A percentile compares a stretch with the other conserved stretches of the same genome.
phyloP scores from a whole-genome alignment of 1,140 invertebrate genomes.

The Babylonia areolata region DNA sequence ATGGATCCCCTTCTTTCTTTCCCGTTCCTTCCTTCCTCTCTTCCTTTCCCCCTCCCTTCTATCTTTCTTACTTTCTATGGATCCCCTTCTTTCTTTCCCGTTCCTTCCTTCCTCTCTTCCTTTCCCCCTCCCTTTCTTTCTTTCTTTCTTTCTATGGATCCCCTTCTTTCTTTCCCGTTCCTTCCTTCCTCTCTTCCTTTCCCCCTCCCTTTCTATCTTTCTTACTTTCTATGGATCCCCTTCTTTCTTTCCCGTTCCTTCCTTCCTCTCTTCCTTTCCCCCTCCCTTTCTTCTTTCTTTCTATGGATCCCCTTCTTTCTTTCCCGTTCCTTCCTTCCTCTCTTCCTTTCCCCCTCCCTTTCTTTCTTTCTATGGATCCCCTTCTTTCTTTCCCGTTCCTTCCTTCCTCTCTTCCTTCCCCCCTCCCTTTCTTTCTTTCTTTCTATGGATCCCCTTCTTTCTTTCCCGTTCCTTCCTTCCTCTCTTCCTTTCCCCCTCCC shows the following conservation, averaged over 20 bases:
- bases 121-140: not conserved
- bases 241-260: not conserved
- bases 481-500: slow-evolving; percentile 2
- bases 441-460: not conserved
- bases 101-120: not conserved
- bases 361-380: not conserved
- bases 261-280: not conserved
- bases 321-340: not conserved
- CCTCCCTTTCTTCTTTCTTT: not conserved
- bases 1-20: too few relatives aligned
- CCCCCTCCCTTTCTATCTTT: not conserved
- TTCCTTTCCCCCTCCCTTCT: not conserved
- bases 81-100: not conserved
- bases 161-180: not conserved
- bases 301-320: not conserved
- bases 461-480: not conserved
- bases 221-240: not conserved
- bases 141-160: not conserved
- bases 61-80: not conserved
- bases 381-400: not conserved
- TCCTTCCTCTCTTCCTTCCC: not conserved
- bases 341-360: not conserved
- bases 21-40: not conserved
- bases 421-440: slow-evolving; percentile 8
- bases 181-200: too few relatives aligned